Evolutionary conservation across 2,797 vertebrate species (phyloP), one percentile per base, ranked within the genome.

Genomic region (Cyclura pinguis): DNA sequence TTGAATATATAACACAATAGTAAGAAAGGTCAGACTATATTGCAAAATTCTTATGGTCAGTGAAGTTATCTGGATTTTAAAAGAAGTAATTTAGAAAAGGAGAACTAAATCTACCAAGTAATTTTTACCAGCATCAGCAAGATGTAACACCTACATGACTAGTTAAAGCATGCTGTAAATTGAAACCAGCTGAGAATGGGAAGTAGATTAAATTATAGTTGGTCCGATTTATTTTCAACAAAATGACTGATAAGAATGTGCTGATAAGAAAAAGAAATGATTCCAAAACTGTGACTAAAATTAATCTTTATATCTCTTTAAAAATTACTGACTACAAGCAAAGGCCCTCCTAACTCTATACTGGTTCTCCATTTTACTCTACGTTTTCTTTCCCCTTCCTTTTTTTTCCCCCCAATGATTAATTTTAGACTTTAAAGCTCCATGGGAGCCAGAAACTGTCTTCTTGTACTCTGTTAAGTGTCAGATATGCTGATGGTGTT

Each of bases 241-340:
- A 84, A 89, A 12, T 84, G 81, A 84, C 18, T 69, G 72, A 64
- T 42, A 89, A 89, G 57, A 62, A 84, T 80, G 29, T 80, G 57
- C 76, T 87, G 76, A 64, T 87, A 87, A 64, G 29, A 52, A 52
- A 57, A 18, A 50, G 7, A 32, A 47, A 85, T 72, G 80, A 88
- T 14, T 59, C 29, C 32, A 67, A 80, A 87, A 13, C 59, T 52
- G 14, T 38, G 35, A 59, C 24, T 64, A 74, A 84, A 89, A 76
- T 57, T 24, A 35, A 9, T 7, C 20, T 47, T 73, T 59, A 67
- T 67, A 6, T 59, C 27, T 47, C n/a, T 77, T 59, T 38, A 62
- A 77, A 59, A 20, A 85, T 50, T 52, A 47, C 77, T 77, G 38
- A 20, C 13, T n/a, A n/a, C 38, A 87, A 24, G 50, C 7, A 38